Evolutionary conservation across 2,113 vertebrate species (phyloP).

Genomic region (Paramisgurnus dabryanus): DNA sequence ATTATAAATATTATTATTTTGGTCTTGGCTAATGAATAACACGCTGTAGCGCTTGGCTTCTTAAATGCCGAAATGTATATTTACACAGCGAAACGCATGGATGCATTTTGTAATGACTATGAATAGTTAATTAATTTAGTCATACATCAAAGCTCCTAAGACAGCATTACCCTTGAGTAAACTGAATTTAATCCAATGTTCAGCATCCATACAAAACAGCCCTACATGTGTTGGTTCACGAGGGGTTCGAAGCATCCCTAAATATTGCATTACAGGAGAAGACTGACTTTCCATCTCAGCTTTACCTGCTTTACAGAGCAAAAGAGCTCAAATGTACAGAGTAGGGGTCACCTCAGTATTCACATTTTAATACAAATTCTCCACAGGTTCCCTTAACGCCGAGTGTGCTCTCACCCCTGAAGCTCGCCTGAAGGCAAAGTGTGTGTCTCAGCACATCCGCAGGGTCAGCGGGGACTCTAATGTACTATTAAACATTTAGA

Average conservation of each 20-base stretch:
- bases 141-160: neutral
- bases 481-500: conserved; percentile 56
- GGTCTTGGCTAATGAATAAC: conserved; percentile 1
- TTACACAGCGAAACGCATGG: conserved; percentile 14
- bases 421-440: conserved; percentile 35
- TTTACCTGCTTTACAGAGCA: conserved; percentile 6
- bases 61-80: conserved; percentile 23
- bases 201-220: conserved; percentile 9
- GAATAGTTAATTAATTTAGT: conserved; percentile 33
- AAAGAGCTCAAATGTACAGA: conserved; percentile 11
- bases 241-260: conserved; percentile 4
- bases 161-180: conserved; percentile 22
- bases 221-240: neutral
- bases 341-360: conserved; percentile 28
- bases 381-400: conserved; percentile 7
- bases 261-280: conserved; percentile 28
- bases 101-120: conserved; percentile 5
- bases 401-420: conserved; percentile 20
- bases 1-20: neutral
- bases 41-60: neutral
- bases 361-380: conserved; percentile 33
- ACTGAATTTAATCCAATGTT: conserved; percentile 3
- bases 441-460: conserved; percentile 49
- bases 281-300: neutral
- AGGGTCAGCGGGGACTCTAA: conserved; percentile 32